Conservation (phyloP, 2,797 vertebrate genomes). For the Erpetoichthys calabaricus region DNA sequence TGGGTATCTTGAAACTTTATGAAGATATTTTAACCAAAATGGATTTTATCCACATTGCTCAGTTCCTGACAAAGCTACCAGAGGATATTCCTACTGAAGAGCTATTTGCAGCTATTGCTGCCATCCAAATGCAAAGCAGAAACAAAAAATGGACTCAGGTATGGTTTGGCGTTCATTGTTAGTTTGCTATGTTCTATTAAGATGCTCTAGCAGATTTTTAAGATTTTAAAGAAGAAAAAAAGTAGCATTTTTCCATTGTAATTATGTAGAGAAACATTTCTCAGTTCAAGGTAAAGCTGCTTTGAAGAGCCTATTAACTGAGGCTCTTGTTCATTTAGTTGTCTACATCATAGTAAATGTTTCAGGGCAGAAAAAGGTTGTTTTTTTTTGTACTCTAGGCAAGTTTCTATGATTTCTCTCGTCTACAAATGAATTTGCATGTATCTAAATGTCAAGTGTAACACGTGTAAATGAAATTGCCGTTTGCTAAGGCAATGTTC, state of each 20-base stretch:
- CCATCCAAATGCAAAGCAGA: slow-evolving; percentile 84
- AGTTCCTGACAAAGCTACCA: slow-evolving; percentile 83
- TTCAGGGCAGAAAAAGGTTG: too few relatives aligned
- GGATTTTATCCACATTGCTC: slow-evolving; percentile 94
- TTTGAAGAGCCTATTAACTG: too few relatives aligned
- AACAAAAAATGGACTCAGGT: slow-evolving; percentile 91
- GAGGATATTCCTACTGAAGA: slow-evolving; percentile 70
- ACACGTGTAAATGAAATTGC: too few relatives aligned
- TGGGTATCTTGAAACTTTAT: slow-evolving; percentile 76
- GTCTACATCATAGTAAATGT: too few relatives aligned
- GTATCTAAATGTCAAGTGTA: too few relatives aligned
- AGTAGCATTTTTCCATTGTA: not conserved
- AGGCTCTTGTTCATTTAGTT: too few relatives aligned
- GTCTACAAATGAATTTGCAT: too few relatives aligned
- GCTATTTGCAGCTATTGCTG: slow-evolving; percentile 71
- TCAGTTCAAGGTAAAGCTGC: too few relatives aligned
- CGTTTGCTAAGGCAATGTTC: too few relatives aligned
- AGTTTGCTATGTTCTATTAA: not conserved
- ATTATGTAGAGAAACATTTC: not conserved
- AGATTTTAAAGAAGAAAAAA: not conserved
- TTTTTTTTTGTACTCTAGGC: too few relatives aligned
- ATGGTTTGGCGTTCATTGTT: not conserved
- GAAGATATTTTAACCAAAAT: slow-evolving; percentile 83
- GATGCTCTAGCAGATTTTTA: not conserved
- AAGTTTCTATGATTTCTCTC: too few relatives aligned